These are phyloP conservation scores for Sinodicranocentrus sp. DNA, from an alignment of 2,888 invertebrate genomes.

Conservation along the genomic window DNA sequence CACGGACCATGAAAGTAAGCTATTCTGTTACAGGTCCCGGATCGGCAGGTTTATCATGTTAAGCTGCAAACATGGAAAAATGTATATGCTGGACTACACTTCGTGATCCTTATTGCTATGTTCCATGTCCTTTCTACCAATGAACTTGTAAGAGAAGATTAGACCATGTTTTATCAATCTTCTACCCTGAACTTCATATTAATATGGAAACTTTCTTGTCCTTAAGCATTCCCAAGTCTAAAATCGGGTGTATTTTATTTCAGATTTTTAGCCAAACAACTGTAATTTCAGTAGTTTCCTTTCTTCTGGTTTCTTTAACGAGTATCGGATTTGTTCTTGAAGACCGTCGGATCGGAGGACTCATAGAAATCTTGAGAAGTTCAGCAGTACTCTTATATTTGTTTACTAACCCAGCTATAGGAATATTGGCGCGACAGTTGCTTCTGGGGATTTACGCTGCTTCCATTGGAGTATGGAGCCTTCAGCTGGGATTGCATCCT, in stretches of 20 bases:
- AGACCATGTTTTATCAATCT: too few species aligned
- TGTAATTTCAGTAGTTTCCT: conserved; percentile 82
- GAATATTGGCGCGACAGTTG: conserved; percentile 31
- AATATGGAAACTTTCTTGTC: too few species aligned
- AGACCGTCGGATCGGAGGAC: conserved; percentile 53
- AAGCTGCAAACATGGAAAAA: conserved; percentile 84
- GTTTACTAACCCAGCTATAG: conserved; percentile 32
- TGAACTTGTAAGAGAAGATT: conserved; percentile 80
- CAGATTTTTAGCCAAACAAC: conserved; percentile 83
- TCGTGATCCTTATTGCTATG: conserved; percentile 83
- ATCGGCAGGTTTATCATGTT: conserved; percentile 85
- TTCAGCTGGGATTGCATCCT: conserved; percentile 40
- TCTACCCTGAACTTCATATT: too few species aligned
- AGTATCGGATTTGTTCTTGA: conserved; percentile 85
- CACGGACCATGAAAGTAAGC: conserved; percentile 14
- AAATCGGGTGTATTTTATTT: conserved; percentile 76
- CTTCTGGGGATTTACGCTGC: conserved; percentile 44
- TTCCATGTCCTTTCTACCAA: conserved; percentile 84
- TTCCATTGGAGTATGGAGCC: conserved; percentile 65
- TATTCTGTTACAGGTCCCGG: conserved; percentile 81
- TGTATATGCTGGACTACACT: conserved; percentile 84
- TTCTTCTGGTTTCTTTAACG: conserved; percentile 85
- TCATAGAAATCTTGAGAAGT: conserved; percentile 63
- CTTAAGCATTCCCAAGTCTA: background rate
- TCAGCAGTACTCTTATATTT: conserved; percentile 36